Percentiles rank a stretch among this genome's conserved stretches.
Conservation (phyloP, 2,797 vertebrate genomes). For the Crenichthys baileyi region DNA sequence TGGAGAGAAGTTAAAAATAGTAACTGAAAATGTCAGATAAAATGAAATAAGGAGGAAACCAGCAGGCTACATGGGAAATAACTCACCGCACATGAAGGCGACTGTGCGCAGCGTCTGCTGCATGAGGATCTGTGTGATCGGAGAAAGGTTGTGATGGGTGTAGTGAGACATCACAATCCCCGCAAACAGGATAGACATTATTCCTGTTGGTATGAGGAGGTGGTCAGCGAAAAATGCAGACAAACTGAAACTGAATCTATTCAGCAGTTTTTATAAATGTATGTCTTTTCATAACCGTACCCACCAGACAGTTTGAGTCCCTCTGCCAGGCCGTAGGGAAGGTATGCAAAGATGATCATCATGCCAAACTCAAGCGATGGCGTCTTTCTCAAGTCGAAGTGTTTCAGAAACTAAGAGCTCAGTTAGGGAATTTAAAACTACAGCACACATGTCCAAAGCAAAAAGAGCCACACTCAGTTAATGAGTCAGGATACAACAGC, state of each 20-base stretch:
- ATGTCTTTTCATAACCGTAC: conserved; percentile 22
- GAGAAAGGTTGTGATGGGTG: conserved; percentile 98
- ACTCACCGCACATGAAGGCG: conserved; percentile 96
- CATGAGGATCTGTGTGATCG: conserved; percentile 98
- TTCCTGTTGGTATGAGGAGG: conserved; percentile 80
- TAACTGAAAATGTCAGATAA: not conserved
- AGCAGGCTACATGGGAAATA: not conserved
- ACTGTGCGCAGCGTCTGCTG: conserved; percentile 96
- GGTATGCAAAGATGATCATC: conserved; percentile 99
- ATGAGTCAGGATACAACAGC: conserved; percentile 90
- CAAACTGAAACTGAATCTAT: not conserved
- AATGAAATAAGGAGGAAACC: not conserved
- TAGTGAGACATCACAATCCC: conserved; percentile 99
- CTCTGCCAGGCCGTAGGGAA: conserved; percentile 96
- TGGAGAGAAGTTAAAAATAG: conserved; percentile 7
- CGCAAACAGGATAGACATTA: conserved; percentile 98
- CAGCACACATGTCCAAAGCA: not conserved
- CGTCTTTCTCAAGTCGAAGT: conserved; percentile 96
- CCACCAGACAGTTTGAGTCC: conserved; percentile 96
- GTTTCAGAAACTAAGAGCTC: conserved; percentile 84
- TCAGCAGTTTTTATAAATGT: not conserved
- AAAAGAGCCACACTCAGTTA: conserved; percentile 3
- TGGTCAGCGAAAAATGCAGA: conserved; percentile 2
- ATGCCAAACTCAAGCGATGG: conserved; percentile 98
- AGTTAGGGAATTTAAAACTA: conserved; percentile 59